Percentiles rank a stretch among this genome's conserved stretches.
Evolutionary conservation across 1,140 invertebrate genomes (phyloP).

Genomic region (Euglossa dilemma): DNA sequence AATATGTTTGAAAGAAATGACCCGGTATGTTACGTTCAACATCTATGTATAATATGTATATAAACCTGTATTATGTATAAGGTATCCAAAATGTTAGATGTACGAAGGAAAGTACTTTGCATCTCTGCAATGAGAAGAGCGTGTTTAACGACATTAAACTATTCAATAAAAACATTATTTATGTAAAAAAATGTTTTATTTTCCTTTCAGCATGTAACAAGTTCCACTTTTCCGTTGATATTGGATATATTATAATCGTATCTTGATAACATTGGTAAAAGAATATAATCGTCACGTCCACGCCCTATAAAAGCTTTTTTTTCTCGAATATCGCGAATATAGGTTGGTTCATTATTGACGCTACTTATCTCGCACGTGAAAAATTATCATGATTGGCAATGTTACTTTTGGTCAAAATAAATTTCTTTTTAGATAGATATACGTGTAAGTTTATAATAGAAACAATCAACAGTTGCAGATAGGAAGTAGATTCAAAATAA

Average conservation of each 20-base stretch:
- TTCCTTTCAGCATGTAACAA: conserved; percentile 12
- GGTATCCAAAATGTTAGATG: conserved; percentile 44
- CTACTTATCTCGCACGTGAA: too few species aligned
- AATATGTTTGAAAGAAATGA: conserved; percentile 13
- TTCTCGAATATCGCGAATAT: neutral
- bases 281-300: neutral
- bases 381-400: neutral
- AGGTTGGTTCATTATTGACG: neutral
- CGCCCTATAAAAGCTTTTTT: neutral
- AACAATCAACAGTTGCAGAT: neutral
- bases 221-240: neutral
- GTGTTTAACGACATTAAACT: conserved; percentile 64
- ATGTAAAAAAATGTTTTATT: conserved; percentile 68
- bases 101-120: conserved; percentile 49
- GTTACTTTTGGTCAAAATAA: neutral
- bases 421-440: neutral
- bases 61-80: conserved; percentile 72
- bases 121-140: conserved; percentile 58
- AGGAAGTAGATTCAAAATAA: conserved; percentile 28
- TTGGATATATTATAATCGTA: conserved; percentile 15
- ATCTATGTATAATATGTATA: conserved; percentile 72
- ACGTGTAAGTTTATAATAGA: neutral
- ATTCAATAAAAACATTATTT: conserved; percentile 74
- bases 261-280: conserved; percentile 10
- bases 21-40: conserved; percentile 41